Evolutionary conservation across 2,888 invertebrate genomes (phyloP).

Genomic region (Plemyria rubiginata): DNA sequence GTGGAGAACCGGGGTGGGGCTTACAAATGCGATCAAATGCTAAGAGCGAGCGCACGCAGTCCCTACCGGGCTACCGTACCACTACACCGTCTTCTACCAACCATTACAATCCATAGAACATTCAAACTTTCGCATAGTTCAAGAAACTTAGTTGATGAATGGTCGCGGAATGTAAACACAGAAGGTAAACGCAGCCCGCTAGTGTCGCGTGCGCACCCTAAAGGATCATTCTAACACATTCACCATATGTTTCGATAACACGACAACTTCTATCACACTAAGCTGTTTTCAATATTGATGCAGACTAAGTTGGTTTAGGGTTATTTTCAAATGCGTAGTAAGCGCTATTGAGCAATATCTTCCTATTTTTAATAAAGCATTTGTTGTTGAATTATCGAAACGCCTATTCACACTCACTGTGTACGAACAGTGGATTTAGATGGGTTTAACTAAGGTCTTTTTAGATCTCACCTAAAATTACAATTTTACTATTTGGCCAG

Average conservation of each 20-base stretch:
- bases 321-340: slow-evolving; percentile 26
- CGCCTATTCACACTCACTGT: slow-evolving; percentile 42
- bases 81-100: neutral
- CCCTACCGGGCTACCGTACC: neutral
- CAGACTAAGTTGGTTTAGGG: slow-evolving; percentile 14
- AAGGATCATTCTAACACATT: slow-evolving; percentile 24
- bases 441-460: slow-evolving; percentile 22
- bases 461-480: slow-evolving; percentile 26
- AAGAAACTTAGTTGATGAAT: neutral
- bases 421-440: slow-evolving; percentile 24
- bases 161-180: neutral
- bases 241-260: slow-evolving; percentile 37
- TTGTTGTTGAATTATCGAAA: slow-evolving; percentile 52
- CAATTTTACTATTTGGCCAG: slow-evolving; percentile 30
- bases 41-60: slow-evolving; percentile 42
- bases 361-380: slow-evolving; percentile 32
- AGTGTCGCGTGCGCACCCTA: slow-evolving; percentile 21
- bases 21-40: slow-evolving; percentile 73
- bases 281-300: slow-evolving; percentile 20
- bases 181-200: slow-evolving; percentile 2
- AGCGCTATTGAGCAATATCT: slow-evolving; percentile 39
- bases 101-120: neutral
- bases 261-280: slow-evolving; percentile 29
- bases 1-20: slow-evolving; percentile 36
- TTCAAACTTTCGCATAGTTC: too few species aligned